phyloP scores from a whole-genome alignment of 2,113 vertebrate species.

The Atlantisia rogersi region DNA sequence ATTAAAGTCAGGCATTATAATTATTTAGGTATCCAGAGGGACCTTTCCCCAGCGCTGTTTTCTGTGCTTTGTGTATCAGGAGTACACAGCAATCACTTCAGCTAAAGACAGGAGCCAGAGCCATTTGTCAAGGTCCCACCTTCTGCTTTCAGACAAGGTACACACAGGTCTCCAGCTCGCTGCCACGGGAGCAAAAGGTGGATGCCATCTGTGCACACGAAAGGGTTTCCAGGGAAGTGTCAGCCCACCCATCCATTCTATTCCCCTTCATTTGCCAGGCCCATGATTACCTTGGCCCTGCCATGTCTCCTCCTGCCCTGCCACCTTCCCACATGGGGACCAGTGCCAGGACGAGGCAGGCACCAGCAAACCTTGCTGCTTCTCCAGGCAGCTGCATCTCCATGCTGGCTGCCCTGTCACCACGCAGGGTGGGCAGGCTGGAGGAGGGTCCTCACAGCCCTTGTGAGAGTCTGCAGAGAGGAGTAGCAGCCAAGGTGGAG shows the following conservation, averaged over 20 bases:
- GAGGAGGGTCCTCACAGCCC: not conserved
- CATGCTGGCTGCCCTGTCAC: not conserved
- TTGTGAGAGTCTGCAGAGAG: accelerated
- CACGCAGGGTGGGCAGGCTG: accelerated
- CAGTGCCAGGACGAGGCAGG: accelerated
- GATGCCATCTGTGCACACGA: not conserved
- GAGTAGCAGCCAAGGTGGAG: not conserved
- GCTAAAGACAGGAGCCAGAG: not conserved
- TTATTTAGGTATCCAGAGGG: not conserved
- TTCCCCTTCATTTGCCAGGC: not conserved
- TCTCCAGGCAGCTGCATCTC: not conserved
- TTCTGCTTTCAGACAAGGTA: not conserved
- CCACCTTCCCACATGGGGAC: not conserved
- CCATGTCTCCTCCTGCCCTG: not conserved
- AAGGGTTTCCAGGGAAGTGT: not conserved
- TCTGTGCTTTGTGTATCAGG: not conserved
- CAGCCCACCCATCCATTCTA: not conserved
- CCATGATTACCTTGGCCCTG: not conserved
- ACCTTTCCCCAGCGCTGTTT: not conserved
- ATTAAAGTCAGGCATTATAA: not conserved
- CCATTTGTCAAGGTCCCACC: accelerated
- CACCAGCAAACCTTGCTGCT: accelerated
- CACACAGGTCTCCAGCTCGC: accelerated
- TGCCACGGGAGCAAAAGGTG: not conserved
- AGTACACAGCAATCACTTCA: not conserved